phyloP scores from a whole-genome alignment of 2,797 vertebrate species.

The Kryptopterus vitreolus region DNA sequence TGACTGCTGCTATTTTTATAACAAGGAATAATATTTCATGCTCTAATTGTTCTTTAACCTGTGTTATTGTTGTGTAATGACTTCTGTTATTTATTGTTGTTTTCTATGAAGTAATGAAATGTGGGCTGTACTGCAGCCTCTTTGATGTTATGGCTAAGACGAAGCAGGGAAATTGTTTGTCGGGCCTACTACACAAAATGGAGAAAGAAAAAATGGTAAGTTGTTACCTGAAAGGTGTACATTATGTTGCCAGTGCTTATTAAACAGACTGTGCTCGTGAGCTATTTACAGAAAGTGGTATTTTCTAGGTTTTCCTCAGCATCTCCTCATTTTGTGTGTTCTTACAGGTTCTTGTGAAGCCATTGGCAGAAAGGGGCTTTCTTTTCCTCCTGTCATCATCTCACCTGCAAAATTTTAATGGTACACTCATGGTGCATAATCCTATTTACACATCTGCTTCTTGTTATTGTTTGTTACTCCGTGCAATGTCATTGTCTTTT shows the following conservation, averaged over 20 bases:
- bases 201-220: conserved; percentile 94
- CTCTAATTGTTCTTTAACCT: not conserved
- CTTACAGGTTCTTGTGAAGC: conserved; percentile 91
- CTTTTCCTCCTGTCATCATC: conserved; percentile 89
- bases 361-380: conserved; percentile 88
- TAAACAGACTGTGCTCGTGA: not conserved
- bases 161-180: conserved; percentile 84
- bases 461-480: not conserved
- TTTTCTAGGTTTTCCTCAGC: not conserved
- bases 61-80: not conserved
- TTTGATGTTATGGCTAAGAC: conserved; percentile 91
- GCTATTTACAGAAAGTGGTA: not conserved
- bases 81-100: conserved; percentile 4
- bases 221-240: not conserved
- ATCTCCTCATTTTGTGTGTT: not conserved
- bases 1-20: not conserved
- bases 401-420: conserved; percentile 87
- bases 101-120: conserved; percentile 78
- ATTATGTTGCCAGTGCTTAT: not conserved
- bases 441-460: not conserved
- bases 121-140: conserved; percentile 89
- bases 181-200: conserved; percentile 86
- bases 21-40: not conserved
- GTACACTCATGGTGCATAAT: conserved; percentile 65
- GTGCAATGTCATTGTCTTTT: conserved; percentile 12